phyloP scores from a whole-genome alignment of 2,797 vertebrate species.

The Enteromius viviparus region DNA sequence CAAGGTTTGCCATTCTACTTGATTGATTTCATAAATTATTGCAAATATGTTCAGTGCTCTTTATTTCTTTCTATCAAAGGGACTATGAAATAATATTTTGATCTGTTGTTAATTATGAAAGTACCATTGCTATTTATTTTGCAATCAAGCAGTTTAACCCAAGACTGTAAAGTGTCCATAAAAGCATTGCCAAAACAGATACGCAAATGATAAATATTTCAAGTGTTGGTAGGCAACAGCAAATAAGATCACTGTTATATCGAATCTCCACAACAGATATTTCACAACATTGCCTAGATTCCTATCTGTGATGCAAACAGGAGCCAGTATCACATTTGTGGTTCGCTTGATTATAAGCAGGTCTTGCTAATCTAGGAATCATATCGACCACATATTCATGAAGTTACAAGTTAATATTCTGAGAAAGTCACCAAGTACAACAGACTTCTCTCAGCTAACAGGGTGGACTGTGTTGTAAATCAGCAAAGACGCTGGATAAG shows the following conservation, averaged over 20 bases:
- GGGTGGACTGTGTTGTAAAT: neutral
- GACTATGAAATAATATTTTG: neutral
- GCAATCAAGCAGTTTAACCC: neutral
- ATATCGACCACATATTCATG: neutral
- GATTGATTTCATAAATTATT: neutral
- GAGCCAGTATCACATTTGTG: neutral
- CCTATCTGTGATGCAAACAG: constrained; percentile 19
- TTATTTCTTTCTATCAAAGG: neutral
- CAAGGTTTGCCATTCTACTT: neutral
- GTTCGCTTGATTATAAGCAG: constrained; percentile 1
- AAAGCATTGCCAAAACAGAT: neutral
- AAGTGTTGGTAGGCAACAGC: constrained; percentile 8
- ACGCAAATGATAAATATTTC: neutral
- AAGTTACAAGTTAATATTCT: neutral
- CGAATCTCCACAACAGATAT: neutral
- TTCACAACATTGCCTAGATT: constrained; percentile 1
- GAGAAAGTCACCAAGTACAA: neutral
- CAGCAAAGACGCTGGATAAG: neutral
- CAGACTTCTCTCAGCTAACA: neutral
- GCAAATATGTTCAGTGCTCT: neutral
- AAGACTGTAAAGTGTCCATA: neutral
- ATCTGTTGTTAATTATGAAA: constrained; percentile 6
- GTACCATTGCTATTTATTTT: neutral
- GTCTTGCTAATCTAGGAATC: neutral
- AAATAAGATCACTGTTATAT: neutral